A percentile compares a stretch with the other conserved stretches of the same genome.
These are phyloP conservation scores for Stomatorhinus ivindoensis DNA, from an alignment of 2,113 vertebrate genomes.

Conservation along the genomic window DNA sequence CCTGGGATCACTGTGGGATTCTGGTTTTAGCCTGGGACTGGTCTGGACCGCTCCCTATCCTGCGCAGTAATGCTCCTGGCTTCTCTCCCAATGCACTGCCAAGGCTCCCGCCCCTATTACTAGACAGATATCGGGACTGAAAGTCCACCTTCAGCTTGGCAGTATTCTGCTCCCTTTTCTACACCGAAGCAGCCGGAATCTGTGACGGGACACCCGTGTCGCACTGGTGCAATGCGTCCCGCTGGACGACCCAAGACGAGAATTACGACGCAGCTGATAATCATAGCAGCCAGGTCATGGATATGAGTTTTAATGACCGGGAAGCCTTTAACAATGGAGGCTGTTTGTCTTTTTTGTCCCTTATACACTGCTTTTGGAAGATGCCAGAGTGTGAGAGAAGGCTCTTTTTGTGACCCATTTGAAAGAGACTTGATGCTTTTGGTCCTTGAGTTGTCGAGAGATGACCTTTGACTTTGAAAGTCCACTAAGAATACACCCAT, in stretches of 20 bases:
- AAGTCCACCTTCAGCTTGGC: slow-evolving; percentile 23
- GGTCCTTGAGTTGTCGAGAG: not conserved
- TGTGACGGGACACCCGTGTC: slow-evolving; percentile 23
- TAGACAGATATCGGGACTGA: not conserved
- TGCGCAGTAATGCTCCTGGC: slow-evolving; percentile 1
- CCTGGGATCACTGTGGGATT: not conserved
- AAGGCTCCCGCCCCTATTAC: not conserved
- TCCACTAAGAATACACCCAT: not conserved
- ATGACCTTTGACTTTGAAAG: not conserved
- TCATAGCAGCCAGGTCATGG: slow-evolving; percentile 40
- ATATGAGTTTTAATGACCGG: slow-evolving; percentile 15
- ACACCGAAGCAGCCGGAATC: slow-evolving; percentile 44
- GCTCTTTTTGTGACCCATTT: slow-evolving; percentile 15
- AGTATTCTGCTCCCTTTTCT: slow-evolving; percentile 46
- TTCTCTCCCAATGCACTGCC: not conserved
- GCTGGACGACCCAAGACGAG: slow-evolving; percentile 23
- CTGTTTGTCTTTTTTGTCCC: not conserved
- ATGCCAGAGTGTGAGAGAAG: slow-evolving; percentile 7
- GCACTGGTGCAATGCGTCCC: slow-evolving; percentile 32
- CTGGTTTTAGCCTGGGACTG: not conserved
- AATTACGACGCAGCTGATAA: slow-evolving; percentile 61
- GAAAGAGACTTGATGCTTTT: not conserved
- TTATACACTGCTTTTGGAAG: not conserved
- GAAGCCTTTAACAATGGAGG: slow-evolving; percentile 7
- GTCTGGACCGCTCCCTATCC: not conserved